These are phyloP conservation scores for Agelastica alni DNA, from an alignment of 2,888 invertebrate genomes.

Conservation along the genomic window DNA sequence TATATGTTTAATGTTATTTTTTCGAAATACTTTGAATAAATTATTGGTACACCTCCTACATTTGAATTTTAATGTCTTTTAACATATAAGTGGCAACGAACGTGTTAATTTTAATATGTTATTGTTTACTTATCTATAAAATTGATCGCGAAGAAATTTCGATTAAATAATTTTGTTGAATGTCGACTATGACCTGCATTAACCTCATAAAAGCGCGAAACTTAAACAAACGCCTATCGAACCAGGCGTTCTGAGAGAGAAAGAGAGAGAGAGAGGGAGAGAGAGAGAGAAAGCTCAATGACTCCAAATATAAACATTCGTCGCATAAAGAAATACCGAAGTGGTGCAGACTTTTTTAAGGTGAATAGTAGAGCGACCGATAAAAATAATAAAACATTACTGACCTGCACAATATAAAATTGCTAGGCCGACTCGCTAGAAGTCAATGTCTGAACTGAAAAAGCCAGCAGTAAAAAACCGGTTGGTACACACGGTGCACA, in stretches of 20 bases:
- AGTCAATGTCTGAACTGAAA: constrained; percentile 48
- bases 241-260: constrained; percentile 12
- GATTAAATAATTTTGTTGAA: too few species aligned
- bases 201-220: constrained; percentile 32
- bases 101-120: too few species aligned
- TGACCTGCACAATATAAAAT: constrained; percentile 57
- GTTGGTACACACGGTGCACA: constrained; percentile 50
- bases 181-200: constrained; percentile 16
- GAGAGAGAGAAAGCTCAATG: too few species aligned
- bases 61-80: too few species aligned
- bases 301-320: constrained; percentile 36
- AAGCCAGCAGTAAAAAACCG: constrained; percentile 52
- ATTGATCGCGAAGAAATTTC: too few species aligned
- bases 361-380: constrained; percentile 48
- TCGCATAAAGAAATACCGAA: constrained; percentile 36
- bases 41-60: too few species aligned
- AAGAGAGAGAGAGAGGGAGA: too few species aligned
- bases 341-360: constrained; percentile 45
- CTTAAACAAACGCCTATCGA: constrained; percentile 24
- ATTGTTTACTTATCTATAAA: too few species aligned
- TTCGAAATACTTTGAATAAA: too few species aligned
- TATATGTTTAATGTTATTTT: too few species aligned
- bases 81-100: too few species aligned
- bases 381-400: constrained; percentile 56
- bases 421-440: constrained; percentile 43